Base-by-base conservation (phyloP, 2,888 invertebrate species). In the Philaethria dido region DNA sequence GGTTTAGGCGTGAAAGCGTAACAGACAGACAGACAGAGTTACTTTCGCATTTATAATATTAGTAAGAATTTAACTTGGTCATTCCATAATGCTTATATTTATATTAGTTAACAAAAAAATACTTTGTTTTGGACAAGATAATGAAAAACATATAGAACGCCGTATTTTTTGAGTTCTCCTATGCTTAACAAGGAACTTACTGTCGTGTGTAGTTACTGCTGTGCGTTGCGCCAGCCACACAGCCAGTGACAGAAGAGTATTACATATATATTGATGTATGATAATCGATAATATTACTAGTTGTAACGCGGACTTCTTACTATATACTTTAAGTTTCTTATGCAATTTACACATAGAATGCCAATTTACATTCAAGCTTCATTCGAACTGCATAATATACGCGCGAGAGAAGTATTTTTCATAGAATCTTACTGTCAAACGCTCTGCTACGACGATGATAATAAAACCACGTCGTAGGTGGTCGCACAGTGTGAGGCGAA, bases 381-480 rank as follows among this genome's bases (percentile, higher is more conserved):
- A 44, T 65, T 52, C 57, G 44, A 18, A 62, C 16, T 60, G 57
- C 50, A 48, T 47, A 57, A 22, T 55, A 59, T 59, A 20, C 29
- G 50, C 39, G 45, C 48, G 29, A 50, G 54, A 50, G 29, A 64
- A 68, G 77, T 78, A 78, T 83, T 82, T 81, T 73, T 73, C 82
- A 81, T 75, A 72, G 78, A 73, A 74, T 78, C 80, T 78, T 78
- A 75, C 78, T 76, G 74, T 77, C 73, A 72, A 75, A 71, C 75
- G 74, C 65, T 71, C 71, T 78, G 77, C 74, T 77, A 77, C 78
- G 79, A 77, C 72, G 78, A 78, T 75, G 75, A 80, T 80, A 82
- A 83, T 88, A 87, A 87, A 87, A 78, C 78, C 77, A 73, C 81
- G 80, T 77, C 82, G 85, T 88, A 84, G 90, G 89, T 90, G 84